A percentile compares a stretch with the other conserved stretches of the same genome.
Evolutionary conservation across 1,140 invertebrate species (phyloP).

Genomic region (Linepithema humile): DNA sequence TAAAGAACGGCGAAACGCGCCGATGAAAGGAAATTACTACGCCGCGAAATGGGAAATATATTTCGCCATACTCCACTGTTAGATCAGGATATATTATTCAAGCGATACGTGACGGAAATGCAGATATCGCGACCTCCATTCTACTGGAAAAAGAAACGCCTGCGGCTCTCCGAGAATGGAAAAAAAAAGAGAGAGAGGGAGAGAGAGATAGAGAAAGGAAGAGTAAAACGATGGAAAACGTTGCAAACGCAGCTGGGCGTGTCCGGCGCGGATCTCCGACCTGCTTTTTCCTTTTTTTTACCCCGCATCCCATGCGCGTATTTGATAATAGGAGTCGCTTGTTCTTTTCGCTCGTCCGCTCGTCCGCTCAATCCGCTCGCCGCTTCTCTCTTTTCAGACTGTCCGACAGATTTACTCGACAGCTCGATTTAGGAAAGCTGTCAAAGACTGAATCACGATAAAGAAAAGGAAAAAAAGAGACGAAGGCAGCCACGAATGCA

Average conservation of each 20-base stretch:
- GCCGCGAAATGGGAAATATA: constrained; percentile 37
- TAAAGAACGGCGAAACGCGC: background rate
- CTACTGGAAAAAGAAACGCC: constrained; percentile 39
- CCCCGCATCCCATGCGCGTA: background rate
- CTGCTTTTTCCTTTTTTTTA: background rate
- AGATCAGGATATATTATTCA: constrained; percentile 55
- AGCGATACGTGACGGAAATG: constrained; percentile 51
- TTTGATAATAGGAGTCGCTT: constrained; percentile 53
- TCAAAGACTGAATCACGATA: constrained; percentile 52
- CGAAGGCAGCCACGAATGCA: background rate
- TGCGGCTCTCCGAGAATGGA: constrained; percentile 5
- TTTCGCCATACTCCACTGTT: constrained; percentile 28
- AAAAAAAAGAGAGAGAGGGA: constrained; percentile 8
- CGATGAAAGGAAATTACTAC: constrained; percentile 44
- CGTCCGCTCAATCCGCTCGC: constrained; percentile 14
- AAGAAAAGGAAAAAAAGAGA: background rate
- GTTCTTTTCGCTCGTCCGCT: background rate
- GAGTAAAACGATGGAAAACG: constrained; percentile 39
- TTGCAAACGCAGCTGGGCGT: constrained; percentile 48
- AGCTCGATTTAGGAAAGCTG: constrained; percentile 35
- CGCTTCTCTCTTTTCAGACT: background rate
- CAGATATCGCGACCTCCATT: constrained; percentile 46
- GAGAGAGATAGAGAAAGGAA: background rate
- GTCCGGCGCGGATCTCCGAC: constrained; percentile 33
- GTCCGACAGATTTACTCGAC: constrained; percentile 29